Evolutionary conservation across 2,797 vertebrate genomes (phyloP), one percentile per base, ranked within the genome.

Genomic region (Phoeniculus purpureus): DNA sequence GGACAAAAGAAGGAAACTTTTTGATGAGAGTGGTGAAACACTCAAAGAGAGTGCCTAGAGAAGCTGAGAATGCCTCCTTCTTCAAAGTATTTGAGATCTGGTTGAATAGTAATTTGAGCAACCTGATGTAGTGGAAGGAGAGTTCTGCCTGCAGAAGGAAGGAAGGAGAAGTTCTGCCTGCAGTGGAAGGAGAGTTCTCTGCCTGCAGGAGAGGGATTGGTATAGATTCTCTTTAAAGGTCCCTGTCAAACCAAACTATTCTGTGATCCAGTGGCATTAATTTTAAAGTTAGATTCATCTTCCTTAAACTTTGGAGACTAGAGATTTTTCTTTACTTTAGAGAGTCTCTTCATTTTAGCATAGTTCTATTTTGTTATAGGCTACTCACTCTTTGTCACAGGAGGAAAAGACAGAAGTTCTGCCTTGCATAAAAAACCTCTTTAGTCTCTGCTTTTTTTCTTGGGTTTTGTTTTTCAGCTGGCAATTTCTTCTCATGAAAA

Each of bases 401-500:
- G n/a, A 67, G 56, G 20, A 51, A 93, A 79, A 81, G 37, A 31
- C 1, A 2, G 13, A 48, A 62, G 25, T 55, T 68, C 21, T 1
- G 1, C 85, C 29, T 76, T 66, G 17, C 7, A 1, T 14, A 43
- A 61, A 61, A 67, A 26, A 20, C 68, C 10, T 3, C 20, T 83
- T 83, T 15, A 90, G 26, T 4, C 1, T 3, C 10, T 43, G 27
- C 4, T 58, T 48, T 67, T 76, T 60, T 47, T 37, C 43, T 80
- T 87, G 10, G 47, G 20, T 72, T 86, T 75, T 54, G 7, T 43
- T 43, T 15, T 88, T 93, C 81, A 99, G 99, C 97, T 99, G 87
- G 98, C 98, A 1, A 98, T 99, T 95, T 99, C 99, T 52, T 99
- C 99, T 82, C 99, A 99, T 81, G 99, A 99, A 96, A 99, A 99